A percentile compares a stretch with the other conserved stretches of the same genome.
These are phyloP conservation scores for Caenorhabditis virilis DNA, from an alignment of 2,888 invertebrate species.

Conservation along the genomic window DNA sequence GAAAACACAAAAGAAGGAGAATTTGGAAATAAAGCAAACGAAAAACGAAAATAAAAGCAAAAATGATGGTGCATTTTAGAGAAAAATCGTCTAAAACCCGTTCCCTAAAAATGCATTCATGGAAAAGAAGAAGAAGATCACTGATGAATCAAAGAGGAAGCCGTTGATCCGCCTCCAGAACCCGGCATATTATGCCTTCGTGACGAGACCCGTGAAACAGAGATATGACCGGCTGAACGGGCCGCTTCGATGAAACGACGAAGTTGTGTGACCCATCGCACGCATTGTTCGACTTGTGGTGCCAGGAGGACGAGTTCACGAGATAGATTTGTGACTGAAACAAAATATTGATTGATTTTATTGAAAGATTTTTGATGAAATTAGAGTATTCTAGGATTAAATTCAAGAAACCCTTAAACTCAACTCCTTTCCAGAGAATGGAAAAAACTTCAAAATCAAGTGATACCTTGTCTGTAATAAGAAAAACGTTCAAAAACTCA, in stretches of 20 bases:
- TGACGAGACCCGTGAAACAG: conserved; percentile 37
- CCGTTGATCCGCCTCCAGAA: conserved; percentile 17
- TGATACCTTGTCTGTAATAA: no score
- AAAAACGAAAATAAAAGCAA: no score
- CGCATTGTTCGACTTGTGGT: conserved; percentile 83
- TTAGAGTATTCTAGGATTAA: not conserved
- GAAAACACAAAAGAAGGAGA: no score
- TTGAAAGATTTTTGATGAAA: not conserved
- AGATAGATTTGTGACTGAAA: conserved; percentile 72
- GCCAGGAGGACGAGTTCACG: conserved; percentile 91
- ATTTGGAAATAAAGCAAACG: no score
- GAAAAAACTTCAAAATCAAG: no score
- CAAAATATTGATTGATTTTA: conserved; percentile 3
- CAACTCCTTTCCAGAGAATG: no score
- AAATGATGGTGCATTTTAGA: no score
- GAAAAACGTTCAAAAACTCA: conserved; percentile 21
- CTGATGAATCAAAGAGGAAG: conserved; percentile 21
- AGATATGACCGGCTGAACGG: conserved; percentile 10
- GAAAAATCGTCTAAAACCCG: no score
- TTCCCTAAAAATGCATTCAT: no score
- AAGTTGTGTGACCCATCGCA: conserved; percentile 87
- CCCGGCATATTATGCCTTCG: no score
- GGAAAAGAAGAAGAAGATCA: conserved; percentile 2
- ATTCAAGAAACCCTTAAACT: no score
- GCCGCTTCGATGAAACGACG: conserved; percentile 73